Percentiles rank a stretch among this genome's conserved stretches.
Conservation (phyloP, 35 echinoderm and acorn worm species). For the Heliocidaris tuberculata region DNA sequence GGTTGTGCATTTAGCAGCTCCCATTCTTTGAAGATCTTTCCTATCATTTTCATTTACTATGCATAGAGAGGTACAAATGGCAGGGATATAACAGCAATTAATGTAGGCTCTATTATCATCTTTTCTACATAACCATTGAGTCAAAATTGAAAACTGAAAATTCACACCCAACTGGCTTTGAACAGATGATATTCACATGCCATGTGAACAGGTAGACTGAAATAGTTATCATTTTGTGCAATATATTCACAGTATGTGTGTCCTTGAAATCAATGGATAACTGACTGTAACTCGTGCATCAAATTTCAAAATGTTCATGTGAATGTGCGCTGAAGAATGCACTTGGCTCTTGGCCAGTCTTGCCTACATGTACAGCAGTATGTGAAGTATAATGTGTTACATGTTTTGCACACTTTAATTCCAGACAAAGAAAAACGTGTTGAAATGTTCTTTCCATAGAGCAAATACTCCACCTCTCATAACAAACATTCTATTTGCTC, state of each 20-base stretch:
- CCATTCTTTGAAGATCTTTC: too few relatives aligned
- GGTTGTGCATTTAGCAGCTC: too few relatives aligned
- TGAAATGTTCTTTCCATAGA: not conserved
- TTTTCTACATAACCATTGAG: too few relatives aligned
- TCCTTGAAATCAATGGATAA: not conserved
- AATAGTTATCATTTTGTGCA: not conserved
- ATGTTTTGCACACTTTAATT: not conserved
- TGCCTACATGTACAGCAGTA: not conserved
- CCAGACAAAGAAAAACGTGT: not conserved
- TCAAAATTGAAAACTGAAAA: too few relatives aligned
- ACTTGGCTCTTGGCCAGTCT: not conserved
- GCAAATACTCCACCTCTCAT: not conserved
- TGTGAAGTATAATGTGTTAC: not conserved
- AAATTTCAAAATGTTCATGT: not conserved
- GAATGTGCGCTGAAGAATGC: not conserved
- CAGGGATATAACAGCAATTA: too few relatives aligned
- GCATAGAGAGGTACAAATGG: too few relatives aligned
- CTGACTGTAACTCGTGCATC: not conserved
- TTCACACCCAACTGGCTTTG: not conserved
- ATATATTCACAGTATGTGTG: not conserved
- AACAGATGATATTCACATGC: not conserved
- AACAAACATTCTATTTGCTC: not conserved
- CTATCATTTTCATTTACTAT: too few relatives aligned
- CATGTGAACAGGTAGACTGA: not conserved
- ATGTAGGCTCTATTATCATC: too few relatives aligned